Evolutionary conservation across 2,888 invertebrate genomes (phyloP), one percentile per base, ranked within the genome.

Genomic region (Rugalucina vietnamica): DNA sequence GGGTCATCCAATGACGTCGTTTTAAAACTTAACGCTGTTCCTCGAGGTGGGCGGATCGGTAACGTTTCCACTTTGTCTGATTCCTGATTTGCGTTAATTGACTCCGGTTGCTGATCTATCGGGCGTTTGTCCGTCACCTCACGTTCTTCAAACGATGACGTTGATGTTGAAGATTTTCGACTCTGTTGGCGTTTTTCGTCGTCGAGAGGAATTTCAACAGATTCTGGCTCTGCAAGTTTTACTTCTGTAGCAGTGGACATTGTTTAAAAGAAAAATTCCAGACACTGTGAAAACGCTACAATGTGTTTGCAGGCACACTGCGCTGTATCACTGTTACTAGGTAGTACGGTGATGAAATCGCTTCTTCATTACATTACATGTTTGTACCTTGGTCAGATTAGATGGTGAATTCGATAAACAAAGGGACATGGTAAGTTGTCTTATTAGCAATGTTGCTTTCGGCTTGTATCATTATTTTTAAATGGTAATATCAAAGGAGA

Each of bases 131-230:
- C 60, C n/a, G 60, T 24, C 14, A 60, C 36, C 37, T 72, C 72
- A 43, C 39, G 72, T 37, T 87, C 85, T 24, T 87, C 87, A 70
- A 87, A 87, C 2, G 87, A 87, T 24, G 87, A 87, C n/a, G 87
- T 87, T 14, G 87, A 87, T 18, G 87, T 60, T 14, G 87, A 87
- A 2, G 87, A 87, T 69, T 73, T 82, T n/a, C 80, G 80, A 21
- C 81, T 81, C 5, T 69, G 39, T 8, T 27, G 37, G 18, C 49
- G 3, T n/a, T 21, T 8, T 37, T 4, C 43, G 72, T 72, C 72
- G 24, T 72, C 34, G 2, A 72, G 72, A 4, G 12, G 27, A 2
- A 49, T 72, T 72, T 72, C 43, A 14, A 72, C 72, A 2, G 72
- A 24, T 2, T 43, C 43, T 39, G 29, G 72, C 24, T 39, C 39